These are phyloP conservation scores for Lysandra bellargus DNA, from an alignment of 2,888 invertebrate genomes.

Conservation along the genomic window DNA sequence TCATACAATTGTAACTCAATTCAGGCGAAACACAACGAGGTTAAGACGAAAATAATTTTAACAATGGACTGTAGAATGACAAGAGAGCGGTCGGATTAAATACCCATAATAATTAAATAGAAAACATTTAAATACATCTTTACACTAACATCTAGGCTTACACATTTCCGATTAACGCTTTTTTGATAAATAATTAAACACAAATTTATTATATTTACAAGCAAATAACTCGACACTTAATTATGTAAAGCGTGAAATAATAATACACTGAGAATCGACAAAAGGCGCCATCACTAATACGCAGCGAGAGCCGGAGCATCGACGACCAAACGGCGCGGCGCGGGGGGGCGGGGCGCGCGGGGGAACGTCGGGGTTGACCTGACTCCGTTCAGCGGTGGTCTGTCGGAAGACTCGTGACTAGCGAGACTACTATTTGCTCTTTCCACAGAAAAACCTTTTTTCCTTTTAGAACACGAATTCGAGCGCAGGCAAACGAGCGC, in stretches of 20 bases:
- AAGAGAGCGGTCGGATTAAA: constrained; percentile 78
- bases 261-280: constrained; percentile 81
- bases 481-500: constrained; percentile 73
- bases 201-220: constrained; percentile 76
- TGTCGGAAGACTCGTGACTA: constrained; percentile 72
- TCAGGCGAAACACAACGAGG: constrained; percentile 48
- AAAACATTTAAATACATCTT: constrained; percentile 78
- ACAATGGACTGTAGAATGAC: constrained; percentile 65
- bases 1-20: constrained; percentile 65
- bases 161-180: constrained; percentile 71
- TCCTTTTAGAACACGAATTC: constrained; percentile 76
- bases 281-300: constrained; percentile 75
- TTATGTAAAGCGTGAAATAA: constrained; percentile 78
- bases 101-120: constrained; percentile 78
- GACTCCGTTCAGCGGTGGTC: constrained; percentile 67
- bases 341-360: neutral
- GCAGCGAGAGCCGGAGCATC: constrained; percentile 70
- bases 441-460: constrained; percentile 73
- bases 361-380: neutral
- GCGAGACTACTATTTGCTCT: constrained; percentile 73
- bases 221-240: constrained; percentile 75
- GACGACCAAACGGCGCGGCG: constrained; percentile 45
- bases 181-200: constrained; percentile 79
- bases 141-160: constrained; percentile 79
- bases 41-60: constrained; percentile 59